These are phyloP conservation scores for Esox lucius DNA, from an alignment of 2,797 vertebrate genomes.

Conservation along the genomic window DNA sequence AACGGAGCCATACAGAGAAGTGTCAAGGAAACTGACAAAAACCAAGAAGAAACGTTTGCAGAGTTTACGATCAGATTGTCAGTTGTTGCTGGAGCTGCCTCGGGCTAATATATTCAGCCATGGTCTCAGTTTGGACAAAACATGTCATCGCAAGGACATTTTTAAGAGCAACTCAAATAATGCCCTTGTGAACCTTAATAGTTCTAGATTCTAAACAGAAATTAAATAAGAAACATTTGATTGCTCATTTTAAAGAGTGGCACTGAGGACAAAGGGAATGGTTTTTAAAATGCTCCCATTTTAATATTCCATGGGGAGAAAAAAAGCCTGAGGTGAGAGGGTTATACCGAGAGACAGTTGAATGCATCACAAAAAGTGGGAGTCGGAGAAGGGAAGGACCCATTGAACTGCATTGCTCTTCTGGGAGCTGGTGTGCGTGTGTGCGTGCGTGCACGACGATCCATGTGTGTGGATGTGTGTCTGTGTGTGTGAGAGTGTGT, in stretches of 20 bases:
- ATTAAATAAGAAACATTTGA: conserved; percentile 22
- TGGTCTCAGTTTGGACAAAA: conserved; percentile 10
- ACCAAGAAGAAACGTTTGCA: not conserved
- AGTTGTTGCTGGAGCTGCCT: too few species aligned
- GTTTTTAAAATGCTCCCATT: not conserved
- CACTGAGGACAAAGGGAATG: not conserved
- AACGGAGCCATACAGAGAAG: not conserved
- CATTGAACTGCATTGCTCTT: not conserved
- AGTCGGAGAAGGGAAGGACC: not conserved
- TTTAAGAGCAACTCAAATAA: conserved; percentile 4
- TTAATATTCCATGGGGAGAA: not conserved
- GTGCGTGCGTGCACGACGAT: not conserved
- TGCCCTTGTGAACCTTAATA: conserved; percentile 8
- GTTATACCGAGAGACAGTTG: too few species aligned
- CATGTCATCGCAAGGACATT: conserved; percentile 20
- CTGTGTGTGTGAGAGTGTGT: not conserved
- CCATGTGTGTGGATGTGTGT: not conserved
- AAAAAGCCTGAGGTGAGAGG: not conserved
- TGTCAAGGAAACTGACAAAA: not conserved
- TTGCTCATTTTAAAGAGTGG: not conserved
- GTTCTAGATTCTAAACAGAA: conserved; percentile 6
- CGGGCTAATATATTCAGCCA: not conserved
- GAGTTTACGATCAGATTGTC: conserved; percentile 1
- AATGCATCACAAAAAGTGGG: conserved; percentile 1
- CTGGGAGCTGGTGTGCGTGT: not conserved